Conservation (phyloP, 2,113 vertebrate genomes). For the Perca schrenkii region DNA sequence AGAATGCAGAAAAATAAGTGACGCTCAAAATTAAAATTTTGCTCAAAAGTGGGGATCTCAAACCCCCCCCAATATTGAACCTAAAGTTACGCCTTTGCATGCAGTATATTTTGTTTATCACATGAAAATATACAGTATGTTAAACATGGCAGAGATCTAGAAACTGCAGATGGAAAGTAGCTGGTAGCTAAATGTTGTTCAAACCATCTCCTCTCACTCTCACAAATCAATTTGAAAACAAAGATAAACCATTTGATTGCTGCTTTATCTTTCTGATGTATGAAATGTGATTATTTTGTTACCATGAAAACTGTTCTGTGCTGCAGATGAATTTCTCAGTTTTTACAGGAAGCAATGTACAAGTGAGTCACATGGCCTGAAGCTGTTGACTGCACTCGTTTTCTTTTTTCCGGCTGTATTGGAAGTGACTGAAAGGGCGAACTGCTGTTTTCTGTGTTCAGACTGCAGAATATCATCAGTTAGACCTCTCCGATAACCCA, state of each 20-base stretch:
- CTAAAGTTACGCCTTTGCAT: too few relatives aligned
- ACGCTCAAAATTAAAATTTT: too few relatives aligned
- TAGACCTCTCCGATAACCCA: conserved; percentile 24
- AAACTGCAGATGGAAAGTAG: conserved; percentile 1
- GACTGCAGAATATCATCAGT: conserved; percentile 31
- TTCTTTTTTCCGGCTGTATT: conserved; percentile 61
- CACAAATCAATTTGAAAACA: not conserved
- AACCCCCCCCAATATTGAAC: too few relatives aligned
- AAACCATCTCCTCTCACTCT: not conserved
- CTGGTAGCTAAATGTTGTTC: conserved; percentile 6
- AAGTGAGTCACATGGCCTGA: conserved; percentile 77
- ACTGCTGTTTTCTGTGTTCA: conserved; percentile 38
- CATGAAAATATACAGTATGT: not conserved
- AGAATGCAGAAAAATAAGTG: too few relatives aligned
- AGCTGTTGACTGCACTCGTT: conserved; percentile 70
- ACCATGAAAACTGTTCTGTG: conserved; percentile 20
- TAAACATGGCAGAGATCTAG: not conserved
- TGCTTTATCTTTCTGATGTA: not conserved
- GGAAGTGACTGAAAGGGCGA: conserved; percentile 74
- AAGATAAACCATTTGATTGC: not conserved
- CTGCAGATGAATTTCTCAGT: conserved; percentile 41
- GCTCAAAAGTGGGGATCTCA: too few relatives aligned
- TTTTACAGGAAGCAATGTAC: conserved; percentile 61
- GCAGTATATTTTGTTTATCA: not conserved
- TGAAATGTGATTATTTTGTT: conserved; percentile 1